Conservation (phyloP, 2,888 invertebrate species). For the Encarsia formosa region DNA sequence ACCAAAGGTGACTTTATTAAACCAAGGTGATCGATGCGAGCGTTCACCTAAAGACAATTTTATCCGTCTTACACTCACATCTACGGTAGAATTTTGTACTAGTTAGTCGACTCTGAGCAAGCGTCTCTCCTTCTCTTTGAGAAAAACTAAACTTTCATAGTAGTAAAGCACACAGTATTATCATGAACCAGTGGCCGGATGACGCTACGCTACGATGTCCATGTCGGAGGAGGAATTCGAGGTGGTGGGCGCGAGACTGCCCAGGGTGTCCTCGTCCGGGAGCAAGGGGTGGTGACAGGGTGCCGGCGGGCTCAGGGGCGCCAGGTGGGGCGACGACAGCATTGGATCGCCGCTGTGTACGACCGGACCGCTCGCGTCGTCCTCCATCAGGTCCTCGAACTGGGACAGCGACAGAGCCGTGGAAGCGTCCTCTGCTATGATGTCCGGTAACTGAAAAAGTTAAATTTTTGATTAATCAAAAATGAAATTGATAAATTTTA, state of each 20-base stretch:
- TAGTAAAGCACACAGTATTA: background rate
- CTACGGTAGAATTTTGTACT: too few relatives aligned
- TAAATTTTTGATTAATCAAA: background rate
- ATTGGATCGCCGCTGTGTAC: conserved; percentile 63
- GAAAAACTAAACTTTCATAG: background rate
- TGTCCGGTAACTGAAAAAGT: conserved; percentile 58
- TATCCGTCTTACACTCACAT: too few relatives aligned
- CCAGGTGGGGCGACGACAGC: conserved; percentile 58
- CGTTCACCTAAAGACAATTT: too few relatives aligned
- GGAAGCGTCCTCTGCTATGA: conserved; percentile 55
- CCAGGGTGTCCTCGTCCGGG: conserved; percentile 48
- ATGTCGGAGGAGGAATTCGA: conserved; percentile 49
- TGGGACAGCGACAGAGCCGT: conserved; percentile 57
- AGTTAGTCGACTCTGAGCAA: too few relatives aligned
- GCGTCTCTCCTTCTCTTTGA: too few relatives aligned
- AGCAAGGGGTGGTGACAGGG: conserved; percentile 44
- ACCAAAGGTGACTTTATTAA: too few relatives aligned
- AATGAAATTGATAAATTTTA: background rate
- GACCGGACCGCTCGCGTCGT: conserved; percentile 59
- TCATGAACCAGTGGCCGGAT: conserved; percentile 20
- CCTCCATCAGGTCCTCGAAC: conserved; percentile 65
- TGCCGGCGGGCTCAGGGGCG: conserved; percentile 48
- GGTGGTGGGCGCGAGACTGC: conserved; percentile 44
- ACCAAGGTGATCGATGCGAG: too few relatives aligned
- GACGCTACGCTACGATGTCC: conserved; percentile 50